A percentile compares a stretch with the other conserved stretches of the same genome.
phyloP scores from a whole-genome alignment of 2,113 vertebrate species.

The Strix uralensis region DNA sequence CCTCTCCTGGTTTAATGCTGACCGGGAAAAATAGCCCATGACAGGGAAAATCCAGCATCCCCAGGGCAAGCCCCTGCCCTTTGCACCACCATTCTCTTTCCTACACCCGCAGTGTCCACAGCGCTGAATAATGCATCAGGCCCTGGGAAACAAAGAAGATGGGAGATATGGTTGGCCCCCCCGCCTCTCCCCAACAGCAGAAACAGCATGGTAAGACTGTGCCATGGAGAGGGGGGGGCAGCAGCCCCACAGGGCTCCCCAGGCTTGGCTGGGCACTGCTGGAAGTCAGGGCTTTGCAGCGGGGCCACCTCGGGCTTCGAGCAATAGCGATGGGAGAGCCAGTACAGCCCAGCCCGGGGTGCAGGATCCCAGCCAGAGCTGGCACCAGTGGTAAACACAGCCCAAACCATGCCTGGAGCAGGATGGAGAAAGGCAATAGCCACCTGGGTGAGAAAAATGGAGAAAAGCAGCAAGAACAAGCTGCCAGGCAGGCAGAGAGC shows the following conservation, averaged over 20 bases:
- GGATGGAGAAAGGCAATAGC: neutral
- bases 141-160: conserved; percentile 8
- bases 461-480: neutral
- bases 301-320: fast-evolving
- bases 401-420: neutral
- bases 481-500: neutral
- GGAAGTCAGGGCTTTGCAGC: neutral
- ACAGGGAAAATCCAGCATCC: neutral
- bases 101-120: neutral
- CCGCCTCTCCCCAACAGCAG: neutral
- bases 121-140: conserved; percentile 15
- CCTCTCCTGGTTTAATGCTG: neutral
- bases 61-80: neutral
- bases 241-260: neutral
- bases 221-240: neutral
- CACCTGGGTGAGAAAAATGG: neutral
- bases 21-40: neutral
- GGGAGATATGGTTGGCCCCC: neutral
- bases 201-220: neutral
- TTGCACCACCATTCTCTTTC: neutral
- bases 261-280: neutral
- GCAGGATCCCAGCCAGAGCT: neutral
- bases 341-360: neutral
- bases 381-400: fast-evolving
- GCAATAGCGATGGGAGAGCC: neutral